These are phyloP conservation scores for Chrysolina oricalcia DNA, from an alignment of 2,888 invertebrate species.

Conservation along the genomic window DNA sequence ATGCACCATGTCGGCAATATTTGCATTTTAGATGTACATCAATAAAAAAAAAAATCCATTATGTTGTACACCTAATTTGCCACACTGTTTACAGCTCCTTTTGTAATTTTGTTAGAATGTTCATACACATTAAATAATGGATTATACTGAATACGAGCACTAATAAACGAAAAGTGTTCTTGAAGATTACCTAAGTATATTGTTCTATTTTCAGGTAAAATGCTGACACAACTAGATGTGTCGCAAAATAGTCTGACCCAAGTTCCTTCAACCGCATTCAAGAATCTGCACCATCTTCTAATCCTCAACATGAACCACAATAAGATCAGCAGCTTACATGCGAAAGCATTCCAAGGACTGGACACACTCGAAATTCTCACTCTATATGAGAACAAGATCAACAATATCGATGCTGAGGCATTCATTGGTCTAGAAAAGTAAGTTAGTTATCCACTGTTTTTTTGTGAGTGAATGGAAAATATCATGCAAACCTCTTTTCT, in stretches of 20 bases:
- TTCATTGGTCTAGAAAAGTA: conserved; percentile 92
- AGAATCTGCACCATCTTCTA: conserved; percentile 86
- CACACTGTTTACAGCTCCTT: too few relatives aligned
- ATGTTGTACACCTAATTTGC: too few relatives aligned
- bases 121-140: too few relatives aligned
- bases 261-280: conserved; percentile 87
- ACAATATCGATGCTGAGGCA: conserved; percentile 85
- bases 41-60: too few relatives aligned
- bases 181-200: not conserved
- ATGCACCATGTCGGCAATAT: too few relatives aligned
- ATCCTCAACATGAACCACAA: conserved; percentile 94
- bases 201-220: conserved; percentile 78
- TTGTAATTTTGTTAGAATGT: too few relatives aligned
- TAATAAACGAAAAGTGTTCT: not conserved
- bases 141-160: too few relatives aligned
- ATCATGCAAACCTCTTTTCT: too few relatives aligned
- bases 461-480: too few relatives aligned
- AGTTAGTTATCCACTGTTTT: conserved; percentile 72
- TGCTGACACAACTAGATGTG: conserved; percentile 90
- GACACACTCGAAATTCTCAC: conserved; percentile 91
- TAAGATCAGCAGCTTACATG: conserved; percentile 84
- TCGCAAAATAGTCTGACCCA: conserved; percentile 88
- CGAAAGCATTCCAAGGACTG: conserved; percentile 88
- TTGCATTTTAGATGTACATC: too few relatives aligned
- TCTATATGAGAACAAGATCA: conserved; percentile 89